Evolutionary conservation across 2,797 vertebrate species (phyloP).

Genomic region (Eulemur rubriventer): DNA sequence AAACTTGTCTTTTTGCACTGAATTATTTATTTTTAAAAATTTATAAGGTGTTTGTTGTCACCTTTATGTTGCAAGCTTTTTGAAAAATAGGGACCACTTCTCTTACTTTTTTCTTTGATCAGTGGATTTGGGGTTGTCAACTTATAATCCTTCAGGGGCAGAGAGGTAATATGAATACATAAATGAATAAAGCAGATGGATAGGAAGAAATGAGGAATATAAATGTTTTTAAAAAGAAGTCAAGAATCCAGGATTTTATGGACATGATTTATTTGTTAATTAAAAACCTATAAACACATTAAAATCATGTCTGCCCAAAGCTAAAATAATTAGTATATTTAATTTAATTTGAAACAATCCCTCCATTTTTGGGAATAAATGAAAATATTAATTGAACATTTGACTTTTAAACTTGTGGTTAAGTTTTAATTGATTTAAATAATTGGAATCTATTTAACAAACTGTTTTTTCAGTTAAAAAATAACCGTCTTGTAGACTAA

Average conservation of each 20-base stretch:
- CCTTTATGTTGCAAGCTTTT: background rate
- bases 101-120: background rate
- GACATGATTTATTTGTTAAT: background rate
- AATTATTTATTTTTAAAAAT: background rate
- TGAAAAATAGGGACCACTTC: background rate
- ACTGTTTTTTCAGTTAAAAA: background rate
- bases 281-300: background rate
- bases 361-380: background rate
- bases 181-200: background rate
- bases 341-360: background rate
- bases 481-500: background rate
- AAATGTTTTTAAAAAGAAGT: background rate
- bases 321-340: background rate
- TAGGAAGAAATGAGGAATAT: background rate
- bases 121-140: background rate
- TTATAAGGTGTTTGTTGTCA: background rate
- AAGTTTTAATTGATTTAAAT: constrained; percentile 18
- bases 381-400: constrained; percentile 9
- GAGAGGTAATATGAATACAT: background rate
- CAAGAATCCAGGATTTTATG: background rate
- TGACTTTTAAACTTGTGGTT: constrained; percentile 8
- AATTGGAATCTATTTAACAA: background rate
- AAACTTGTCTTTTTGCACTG: background rate
- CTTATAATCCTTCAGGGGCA: background rate
- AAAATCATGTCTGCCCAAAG: background rate